Evolutionary conservation across 1,140 invertebrate species (phyloP).

Genomic region (Goniozus legneri): DNA sequence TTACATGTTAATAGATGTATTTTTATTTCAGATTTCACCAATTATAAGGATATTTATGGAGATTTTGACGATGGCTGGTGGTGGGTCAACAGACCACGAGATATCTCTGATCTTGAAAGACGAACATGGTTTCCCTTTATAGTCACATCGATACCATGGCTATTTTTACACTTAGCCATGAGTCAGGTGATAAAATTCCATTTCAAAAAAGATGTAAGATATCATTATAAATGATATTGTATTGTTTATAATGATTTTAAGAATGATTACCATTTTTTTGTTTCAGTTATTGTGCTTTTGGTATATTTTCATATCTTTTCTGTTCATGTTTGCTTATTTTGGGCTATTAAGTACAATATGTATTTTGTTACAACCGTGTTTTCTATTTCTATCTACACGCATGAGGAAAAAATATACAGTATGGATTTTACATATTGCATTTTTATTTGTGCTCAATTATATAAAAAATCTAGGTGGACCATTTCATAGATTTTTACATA

Average conservation of each 20-base stretch:
- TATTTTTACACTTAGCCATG: conserved; percentile 44
- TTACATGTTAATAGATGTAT: neutral
- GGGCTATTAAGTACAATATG: conserved; percentile 37
- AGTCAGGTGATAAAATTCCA: conserved; percentile 36
- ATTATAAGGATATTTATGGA: conserved; percentile 34
- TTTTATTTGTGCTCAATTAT: conserved; percentile 40
- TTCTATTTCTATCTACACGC: conserved; percentile 40
- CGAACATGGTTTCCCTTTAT: conserved; percentile 48
- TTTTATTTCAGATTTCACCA: conserved; percentile 36
- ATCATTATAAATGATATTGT: conserved; percentile 8
- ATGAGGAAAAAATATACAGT: conserved; percentile 33
- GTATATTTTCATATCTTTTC: conserved; percentile 35
- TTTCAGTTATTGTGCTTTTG: conserved; percentile 38
- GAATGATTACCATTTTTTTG: conserved; percentile 1
- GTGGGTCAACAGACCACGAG: conserved; percentile 49
- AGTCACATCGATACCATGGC: conserved; percentile 42
- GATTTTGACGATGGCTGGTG: conserved; percentile 50
- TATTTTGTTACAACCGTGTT: conserved; percentile 38
- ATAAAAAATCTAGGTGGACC: conserved; percentile 34
- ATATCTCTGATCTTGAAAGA: conserved; percentile 59
- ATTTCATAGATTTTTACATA: conserved; percentile 28
- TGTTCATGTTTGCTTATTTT: conserved; percentile 35
- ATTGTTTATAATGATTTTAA: conserved; percentile 1
- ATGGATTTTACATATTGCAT: conserved; percentile 42
- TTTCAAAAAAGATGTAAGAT: conserved; percentile 16